Evolutionary conservation across 2,113 vertebrate genomes (phyloP), one percentile per base, ranked within the genome.

Genomic region (Uropsilus gracilis): DNA sequence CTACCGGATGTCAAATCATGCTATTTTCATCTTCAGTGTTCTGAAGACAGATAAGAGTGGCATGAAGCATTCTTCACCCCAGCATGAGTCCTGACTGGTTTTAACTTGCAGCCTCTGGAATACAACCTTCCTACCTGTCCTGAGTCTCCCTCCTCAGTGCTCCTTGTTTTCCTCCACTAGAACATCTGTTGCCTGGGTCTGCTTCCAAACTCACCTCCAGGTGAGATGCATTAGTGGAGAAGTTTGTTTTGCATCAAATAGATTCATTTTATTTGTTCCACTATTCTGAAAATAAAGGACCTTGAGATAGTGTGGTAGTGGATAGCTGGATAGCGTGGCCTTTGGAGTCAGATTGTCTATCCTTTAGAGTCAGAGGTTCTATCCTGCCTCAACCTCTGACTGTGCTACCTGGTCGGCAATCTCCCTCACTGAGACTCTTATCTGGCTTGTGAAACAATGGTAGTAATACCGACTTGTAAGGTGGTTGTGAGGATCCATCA

Each of bases 121-220:
- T 53, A 3, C 11, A 57, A 8, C 66, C 3, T 22, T 11, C n/a
- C 46, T 26, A 16, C 42, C 22, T 55, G 53, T 17, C 16, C 2
- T 12, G 26, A 17, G 4, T 7, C 3, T 12, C 8, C 3, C 11
- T 24, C 6, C 22, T 44, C n/a, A 22, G 1, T 8, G 0, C 1
- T 2, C 26, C 16, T 68, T 5, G 34, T 26, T 26, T 30, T 1
- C 13, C 6, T 46, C 20, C 46, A 18, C 8, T n/a, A 39, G 39
- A n/a, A n/a, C 16, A 8, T 12, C 39, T 69, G 34, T 30, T 13
- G 24, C 32, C 42, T 22, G 37, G 8, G 37, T 69, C 63, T 50
- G 71, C 44, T 53, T 30, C 20, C 50, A 61, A 32, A 30, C 34
- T 57, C 55, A n/a, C 69, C 42, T 86, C 73, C 28, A 1, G 5